phyloP scores from a whole-genome alignment of 1,140 invertebrate genomes.

The Diploscapter pachys region DNA sequence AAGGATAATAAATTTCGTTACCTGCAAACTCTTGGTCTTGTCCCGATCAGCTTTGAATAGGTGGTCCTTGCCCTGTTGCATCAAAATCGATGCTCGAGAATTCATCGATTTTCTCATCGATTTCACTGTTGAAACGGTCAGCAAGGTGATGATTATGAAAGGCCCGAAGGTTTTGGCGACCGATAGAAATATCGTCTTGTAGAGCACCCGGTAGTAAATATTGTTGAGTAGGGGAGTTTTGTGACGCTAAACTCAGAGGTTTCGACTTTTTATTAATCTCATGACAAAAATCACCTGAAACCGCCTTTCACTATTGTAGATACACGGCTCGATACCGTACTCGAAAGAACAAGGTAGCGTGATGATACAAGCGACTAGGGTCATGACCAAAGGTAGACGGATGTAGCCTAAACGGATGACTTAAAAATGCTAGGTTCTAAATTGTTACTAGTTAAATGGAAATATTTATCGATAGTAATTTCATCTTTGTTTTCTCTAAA shows the following conservation, averaged over 20 bases:
- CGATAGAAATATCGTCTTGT: conserved; percentile 25
- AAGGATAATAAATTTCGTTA: neutral
- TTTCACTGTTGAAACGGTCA: conserved; percentile 29
- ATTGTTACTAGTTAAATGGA: neutral
- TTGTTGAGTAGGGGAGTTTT: conserved; percentile 1
- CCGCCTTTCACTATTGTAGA: conserved; percentile 21
- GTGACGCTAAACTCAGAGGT: neutral
- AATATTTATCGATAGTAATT: conserved; percentile 19
- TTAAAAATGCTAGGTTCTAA: conserved; percentile 6
- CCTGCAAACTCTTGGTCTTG: conserved; percentile 40
- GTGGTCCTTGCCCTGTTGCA: conserved; percentile 36
- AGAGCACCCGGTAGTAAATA: conserved; percentile 22
- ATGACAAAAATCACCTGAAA: neutral
- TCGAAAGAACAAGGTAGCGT: conserved; percentile 40
- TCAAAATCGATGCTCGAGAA: conserved; percentile 29
- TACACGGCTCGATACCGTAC: conserved; percentile 21
- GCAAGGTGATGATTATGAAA: conserved; percentile 33
- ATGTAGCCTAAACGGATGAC: conserved; percentile 22
- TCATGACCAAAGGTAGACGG: conserved; percentile 35
- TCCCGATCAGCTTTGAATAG: conserved; percentile 35
- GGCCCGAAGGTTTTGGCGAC: conserved; percentile 39
- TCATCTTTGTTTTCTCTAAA: conserved; percentile 20
- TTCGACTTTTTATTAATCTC: neutral
- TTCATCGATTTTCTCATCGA: conserved; percentile 39
- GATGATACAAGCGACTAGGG: conserved; percentile 31